Evolutionary conservation across 2,113 vertebrate species (phyloP), one percentile per base, ranked within the genome.

Genomic region (Gymnocephalus cernua): DNA sequence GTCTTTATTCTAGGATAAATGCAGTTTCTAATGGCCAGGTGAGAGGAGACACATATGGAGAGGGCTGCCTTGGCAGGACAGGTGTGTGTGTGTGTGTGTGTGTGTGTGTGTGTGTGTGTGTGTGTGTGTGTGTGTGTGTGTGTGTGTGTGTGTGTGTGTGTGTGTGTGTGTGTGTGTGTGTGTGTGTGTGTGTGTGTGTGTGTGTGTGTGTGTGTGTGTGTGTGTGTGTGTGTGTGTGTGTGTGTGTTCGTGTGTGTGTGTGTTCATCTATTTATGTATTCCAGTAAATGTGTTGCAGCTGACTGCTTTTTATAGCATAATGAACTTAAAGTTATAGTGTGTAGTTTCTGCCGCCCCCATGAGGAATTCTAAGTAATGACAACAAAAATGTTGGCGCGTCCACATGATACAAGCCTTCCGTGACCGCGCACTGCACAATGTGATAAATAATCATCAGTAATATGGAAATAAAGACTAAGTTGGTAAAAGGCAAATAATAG

Each of bases 11-110:
- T 80, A 98, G 97, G 97, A 97, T 98, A 90, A 98, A 98, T 61
- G 97, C 97, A 2, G 97, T 98, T 32, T 98, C 97, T 62, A 98
- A 98, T 13, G 97, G 97, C 7, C 97, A 98, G 86, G 96, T 98
- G 91, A 95, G 96, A 92, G 97, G 97, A 12, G 97, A 98, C 90
- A 93, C 95, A 41, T 97, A 97, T 57, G 96, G 96, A 51, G 97
- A 97, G 1, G 96, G 97, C 90, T 98, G 97, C 79, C 88, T 98
- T 45, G 97, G 97, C 83, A 94, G 96, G 85, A 97, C 95, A 94
- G 97, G 97, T 98, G 29, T 16, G 86, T 67, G 45, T 29, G 63
- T 29, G 44, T 65, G 14, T 44, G 3, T 25, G 5, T 67, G n/a
- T 67, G 45, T 29, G 63, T 29, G 44, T 65, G 14, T 44, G 3